Conservation (phyloP, 2,797 vertebrate genomes). For the Natrix natrix region DNA sequence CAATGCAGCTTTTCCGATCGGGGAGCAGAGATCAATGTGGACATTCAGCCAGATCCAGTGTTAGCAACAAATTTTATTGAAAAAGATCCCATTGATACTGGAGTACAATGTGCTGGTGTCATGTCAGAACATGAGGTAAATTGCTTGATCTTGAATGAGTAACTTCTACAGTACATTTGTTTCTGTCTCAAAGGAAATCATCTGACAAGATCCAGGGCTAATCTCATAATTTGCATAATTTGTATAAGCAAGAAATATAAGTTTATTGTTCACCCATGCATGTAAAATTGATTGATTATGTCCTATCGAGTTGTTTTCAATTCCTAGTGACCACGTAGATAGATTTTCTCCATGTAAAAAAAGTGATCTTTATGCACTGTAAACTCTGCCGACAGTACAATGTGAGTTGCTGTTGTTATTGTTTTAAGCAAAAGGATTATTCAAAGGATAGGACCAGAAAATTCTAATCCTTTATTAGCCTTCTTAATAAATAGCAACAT, state of each 20-base stretch:
- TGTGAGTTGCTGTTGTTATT: no score
- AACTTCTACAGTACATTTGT: not conserved
- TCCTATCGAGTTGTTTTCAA: not conserved
- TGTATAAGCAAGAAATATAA: not conserved
- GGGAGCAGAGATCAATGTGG: slow-evolving; percentile 73
- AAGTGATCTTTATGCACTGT: not conserved
- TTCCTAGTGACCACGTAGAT: not conserved
- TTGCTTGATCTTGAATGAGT: not conserved
- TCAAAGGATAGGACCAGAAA: not conserved
- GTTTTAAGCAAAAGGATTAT: not conserved
- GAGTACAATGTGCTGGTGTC: slow-evolving; percentile 72
- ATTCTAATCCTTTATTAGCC: not conserved
- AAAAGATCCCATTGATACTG: slow-evolving; percentile 74
- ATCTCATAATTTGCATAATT: not conserved
- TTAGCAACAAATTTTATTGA: slow-evolving; percentile 72
- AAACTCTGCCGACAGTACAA: not conserved
- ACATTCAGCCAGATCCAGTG: slow-evolving; percentile 79
- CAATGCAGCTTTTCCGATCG: slow-evolving; percentile 84
- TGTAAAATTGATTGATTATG: not conserved
- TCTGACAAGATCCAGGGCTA: not conserved
- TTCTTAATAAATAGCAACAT: not conserved
- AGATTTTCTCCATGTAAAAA: not conserved
- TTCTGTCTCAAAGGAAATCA: not conserved
- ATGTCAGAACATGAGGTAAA: slow-evolving; percentile 87
- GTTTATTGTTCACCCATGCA: not conserved